These are phyloP conservation scores for Yponomeuta evonymella DNA, from an alignment of 2,888 invertebrate species.

Conservation along the genomic window DNA sequence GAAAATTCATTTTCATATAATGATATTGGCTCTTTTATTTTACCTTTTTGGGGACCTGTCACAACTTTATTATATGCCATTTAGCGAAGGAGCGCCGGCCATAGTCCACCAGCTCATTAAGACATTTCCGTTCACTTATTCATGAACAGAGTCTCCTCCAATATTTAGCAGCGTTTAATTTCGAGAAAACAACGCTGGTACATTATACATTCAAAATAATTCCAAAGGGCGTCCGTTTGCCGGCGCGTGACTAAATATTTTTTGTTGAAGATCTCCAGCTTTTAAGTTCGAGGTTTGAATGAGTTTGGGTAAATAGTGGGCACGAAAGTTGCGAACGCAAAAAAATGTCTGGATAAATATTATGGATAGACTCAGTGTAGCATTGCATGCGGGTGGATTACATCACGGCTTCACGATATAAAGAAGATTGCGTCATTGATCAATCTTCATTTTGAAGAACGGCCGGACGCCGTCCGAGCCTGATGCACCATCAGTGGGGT, in stretches of 20 bases:
- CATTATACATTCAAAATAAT: slow-evolving; percentile 35
- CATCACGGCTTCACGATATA: no score
- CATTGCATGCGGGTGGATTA: no score
- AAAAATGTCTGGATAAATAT: no score
- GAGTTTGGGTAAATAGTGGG: no score
- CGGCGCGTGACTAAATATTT: background rate
- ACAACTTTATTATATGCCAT: background rate
- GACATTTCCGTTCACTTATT: slow-evolving; percentile 18
- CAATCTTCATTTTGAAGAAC: no score
- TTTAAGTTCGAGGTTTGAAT: background rate
- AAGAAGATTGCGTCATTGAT: no score
- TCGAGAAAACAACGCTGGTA: slow-evolving; percentile 25
- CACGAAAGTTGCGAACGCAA: no score
- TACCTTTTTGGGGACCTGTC: background rate
- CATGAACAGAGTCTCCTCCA: slow-evolving; percentile 25
- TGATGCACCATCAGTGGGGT: no score
- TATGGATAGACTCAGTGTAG: no score
- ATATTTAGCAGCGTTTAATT: slow-evolving; percentile 28
- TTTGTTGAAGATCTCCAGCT: background rate
- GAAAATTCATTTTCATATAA: no score
- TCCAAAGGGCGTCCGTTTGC: slow-evolving; percentile 23
- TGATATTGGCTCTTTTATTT: no score
- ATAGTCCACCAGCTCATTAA: background rate
- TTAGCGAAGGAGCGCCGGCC: background rate
- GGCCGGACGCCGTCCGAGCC: no score